Base-by-base conservation (phyloP, 1,140 invertebrate genomes). In the Diabrotica undecimpunctata region DNA sequence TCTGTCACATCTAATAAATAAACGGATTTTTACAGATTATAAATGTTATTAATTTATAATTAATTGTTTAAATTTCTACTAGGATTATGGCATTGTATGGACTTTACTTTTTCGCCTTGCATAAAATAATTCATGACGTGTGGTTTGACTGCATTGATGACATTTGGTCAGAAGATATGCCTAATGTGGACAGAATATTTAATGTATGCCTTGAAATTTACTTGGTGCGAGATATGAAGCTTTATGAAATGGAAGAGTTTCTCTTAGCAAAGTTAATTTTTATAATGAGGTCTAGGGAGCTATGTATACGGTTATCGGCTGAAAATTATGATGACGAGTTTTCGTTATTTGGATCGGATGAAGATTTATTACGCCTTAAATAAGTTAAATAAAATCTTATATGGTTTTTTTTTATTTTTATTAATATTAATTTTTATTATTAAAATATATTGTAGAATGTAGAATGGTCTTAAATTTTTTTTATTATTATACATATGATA, bases 251-350 rank as follows among this genome's bases (percentile, higher is more conserved):
- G 9, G 68, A 70, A 65, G 65, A 70, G 59, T 55, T 64, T 10
- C 14, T 70, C 5, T 70, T 41, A 14, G 52, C 65, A 7, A 37
- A 66, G 50, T 39, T 70, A 13, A 61, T 70, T 14, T 70, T 70
- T 35, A 64, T 70, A 35, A 70, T 70, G 65, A 50, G 68, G 54
- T 70, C 68, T 14, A 38, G 62, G 36, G 68, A 70, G 41, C 50
- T 62, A 3, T 54, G 62, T 12, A 66, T 70, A 11, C 66, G 65
- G 57, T n/a, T 70, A 5, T 25, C 25, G 25, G 25, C 25, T 25
- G 25, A 25, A 25, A 25, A 25, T 12, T 5, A 46, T 46, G 41
- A 46, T 46, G 41, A n/a, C 6, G 41, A 6, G 41, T 46, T 46
- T 46, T 10, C 41, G 8, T 46, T 10, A 6, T 46, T n/a, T n/a